These are phyloP conservation scores for Onchidella celtica DNA, from an alignment of 2,888 invertebrate genomes.

Conservation along the genomic window DNA sequence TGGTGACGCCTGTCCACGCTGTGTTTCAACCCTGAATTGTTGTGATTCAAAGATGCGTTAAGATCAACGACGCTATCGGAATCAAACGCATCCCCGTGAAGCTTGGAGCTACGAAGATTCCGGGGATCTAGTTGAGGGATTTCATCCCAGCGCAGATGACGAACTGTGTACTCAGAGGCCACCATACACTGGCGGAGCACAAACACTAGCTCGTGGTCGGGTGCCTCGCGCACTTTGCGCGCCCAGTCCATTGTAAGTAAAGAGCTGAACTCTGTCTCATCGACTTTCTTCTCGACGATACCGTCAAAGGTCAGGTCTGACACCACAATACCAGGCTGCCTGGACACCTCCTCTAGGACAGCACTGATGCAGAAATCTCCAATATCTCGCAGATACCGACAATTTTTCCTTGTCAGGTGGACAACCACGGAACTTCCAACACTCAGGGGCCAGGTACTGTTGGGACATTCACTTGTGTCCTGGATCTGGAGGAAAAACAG, in stretches of 20 bases:
- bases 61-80: not conserved
- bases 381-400: conserved; percentile 28
- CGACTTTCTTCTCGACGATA: conserved; percentile 43
- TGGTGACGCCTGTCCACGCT: not conserved
- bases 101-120: not conserved
- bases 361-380: conserved; percentile 51
- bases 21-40: not conserved
- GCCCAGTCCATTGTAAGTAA: conserved; percentile 62
- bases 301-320: conserved; percentile 27
- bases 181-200: conserved; percentile 52
- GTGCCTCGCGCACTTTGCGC: conserved; percentile 37
- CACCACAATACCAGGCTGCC: conserved; percentile 17
- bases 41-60: not conserved
- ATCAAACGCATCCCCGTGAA: not conserved
- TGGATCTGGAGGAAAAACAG: conserved; percentile 38
- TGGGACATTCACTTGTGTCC: conserved; percentile 13
- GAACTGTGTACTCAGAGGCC: conserved; percentile 50
- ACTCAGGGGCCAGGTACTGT: conserved; percentile 46
- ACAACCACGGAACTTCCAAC: conserved; percentile 49
- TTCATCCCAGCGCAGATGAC: conserved; percentile 53
- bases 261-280: conserved; percentile 53
- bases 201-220: conserved; percentile 47
- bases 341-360: not conserved
- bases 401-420: conserved; percentile 41
- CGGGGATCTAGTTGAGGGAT: conserved; percentile 35